Evolutionary conservation across 64 coral and sea anemone genomes (phyloP).

Genomic region (Hydrozoanthus tunicans): DNA sequence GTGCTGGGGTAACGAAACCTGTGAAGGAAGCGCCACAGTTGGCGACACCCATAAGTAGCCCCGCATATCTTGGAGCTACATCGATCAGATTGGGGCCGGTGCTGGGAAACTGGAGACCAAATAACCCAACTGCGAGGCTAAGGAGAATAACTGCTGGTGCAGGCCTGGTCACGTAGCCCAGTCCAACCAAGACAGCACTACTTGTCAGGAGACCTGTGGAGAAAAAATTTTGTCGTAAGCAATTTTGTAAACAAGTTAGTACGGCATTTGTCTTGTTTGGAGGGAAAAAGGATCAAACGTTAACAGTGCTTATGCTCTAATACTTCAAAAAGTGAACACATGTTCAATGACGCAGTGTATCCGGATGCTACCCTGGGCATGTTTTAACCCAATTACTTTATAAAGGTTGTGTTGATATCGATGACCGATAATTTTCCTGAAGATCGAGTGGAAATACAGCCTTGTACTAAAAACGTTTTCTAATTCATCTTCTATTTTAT

Average conservation of each 20-base stretch:
- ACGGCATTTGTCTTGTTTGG: no score
- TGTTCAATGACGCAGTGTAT: no score
- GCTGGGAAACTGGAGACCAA: conserved; percentile 50
- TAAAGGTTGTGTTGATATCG: no score
- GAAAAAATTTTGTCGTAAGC: background rate
- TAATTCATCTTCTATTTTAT: background rate
- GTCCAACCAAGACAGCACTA: conserved; percentile 27
- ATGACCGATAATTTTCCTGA: no score
- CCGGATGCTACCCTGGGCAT: no score
- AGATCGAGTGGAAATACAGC: no score
- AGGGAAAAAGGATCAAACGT: no score
- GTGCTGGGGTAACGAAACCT: conserved; percentile 50
- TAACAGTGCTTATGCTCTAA: no score
- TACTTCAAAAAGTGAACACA: no score
- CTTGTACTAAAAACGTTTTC: no score
- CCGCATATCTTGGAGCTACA: conserved; percentile 59
- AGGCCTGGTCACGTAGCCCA: conserved; percentile 69
- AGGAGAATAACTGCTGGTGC: conserved; percentile 35
- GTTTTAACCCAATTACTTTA: no score
- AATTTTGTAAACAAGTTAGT: background rate
- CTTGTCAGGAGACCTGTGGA: conserved; percentile 37
- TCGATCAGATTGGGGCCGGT: conserved; percentile 59
- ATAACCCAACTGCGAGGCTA: conserved; percentile 55
- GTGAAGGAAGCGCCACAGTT: conserved; percentile 61
- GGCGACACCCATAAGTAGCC: conserved; percentile 60